A percentile compares a stretch with the other conserved stretches of the same genome.
phyloP scores from a whole-genome alignment of 2,113 vertebrate species.

The Haplochromis vanheusdeni region DNA sequence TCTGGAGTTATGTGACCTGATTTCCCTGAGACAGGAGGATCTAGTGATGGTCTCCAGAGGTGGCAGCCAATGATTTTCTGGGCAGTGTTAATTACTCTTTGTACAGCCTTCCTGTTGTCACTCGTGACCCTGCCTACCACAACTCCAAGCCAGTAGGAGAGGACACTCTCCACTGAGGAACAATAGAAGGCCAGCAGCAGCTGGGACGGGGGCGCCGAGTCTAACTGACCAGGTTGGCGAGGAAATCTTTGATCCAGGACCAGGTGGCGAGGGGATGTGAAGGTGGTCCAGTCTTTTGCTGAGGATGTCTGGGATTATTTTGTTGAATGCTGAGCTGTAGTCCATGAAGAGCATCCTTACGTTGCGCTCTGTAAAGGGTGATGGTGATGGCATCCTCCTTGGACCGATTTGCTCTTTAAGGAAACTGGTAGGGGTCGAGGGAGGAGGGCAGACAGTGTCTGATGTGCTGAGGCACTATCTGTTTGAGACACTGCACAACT shows the following conservation, averaged over 20 bases:
- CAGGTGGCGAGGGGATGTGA: neutral
- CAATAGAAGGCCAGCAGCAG: neutral
- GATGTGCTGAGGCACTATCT: neutral
- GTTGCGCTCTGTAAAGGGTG: neutral
- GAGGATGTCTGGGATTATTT: neutral
- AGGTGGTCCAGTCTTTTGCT: neutral
- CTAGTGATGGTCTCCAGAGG: neutral
- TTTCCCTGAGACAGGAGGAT: neutral
- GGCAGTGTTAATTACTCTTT: neutral
- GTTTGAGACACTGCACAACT: neutral
- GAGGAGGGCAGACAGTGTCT: neutral
- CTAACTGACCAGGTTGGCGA: neutral
- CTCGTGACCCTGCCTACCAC: neutral
- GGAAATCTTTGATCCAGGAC: neutral
- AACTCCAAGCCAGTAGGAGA: neutral
- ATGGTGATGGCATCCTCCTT: neutral
- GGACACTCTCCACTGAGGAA: neutral
- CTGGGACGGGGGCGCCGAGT: neutral
- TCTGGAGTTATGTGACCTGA: neutral
- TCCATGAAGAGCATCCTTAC: neutral
- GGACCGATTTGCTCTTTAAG: neutral
- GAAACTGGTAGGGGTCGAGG: neutral
- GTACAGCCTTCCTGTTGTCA: neutral
- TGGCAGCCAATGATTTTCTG: neutral
- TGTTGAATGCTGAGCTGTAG: neutral